These are phyloP conservation scores for Numida meleagris DNA, from an alignment of 2,113 vertebrate genomes.

Conservation along the genomic window DNA sequence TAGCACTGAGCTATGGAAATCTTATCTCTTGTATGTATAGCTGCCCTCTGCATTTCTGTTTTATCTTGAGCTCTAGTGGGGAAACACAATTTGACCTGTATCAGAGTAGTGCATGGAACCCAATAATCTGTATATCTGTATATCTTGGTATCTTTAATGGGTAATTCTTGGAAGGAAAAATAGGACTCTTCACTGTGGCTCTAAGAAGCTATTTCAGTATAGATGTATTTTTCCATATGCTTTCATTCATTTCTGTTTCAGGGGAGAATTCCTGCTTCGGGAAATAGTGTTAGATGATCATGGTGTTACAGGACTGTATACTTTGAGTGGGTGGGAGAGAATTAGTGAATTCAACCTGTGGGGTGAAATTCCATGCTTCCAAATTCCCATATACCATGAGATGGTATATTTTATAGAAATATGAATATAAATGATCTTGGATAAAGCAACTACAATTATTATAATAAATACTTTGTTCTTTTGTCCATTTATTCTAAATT, in stretches of 20 bases:
- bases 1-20: neutral
- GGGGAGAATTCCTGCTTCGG: neutral
- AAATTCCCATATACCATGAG: neutral
- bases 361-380: neutral
- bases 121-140: neutral
- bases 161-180: neutral
- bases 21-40: neutral
- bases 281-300: neutral
- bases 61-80: neutral
- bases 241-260: neutral
- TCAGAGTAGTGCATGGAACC: neutral
- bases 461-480: neutral
- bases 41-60: neutral
- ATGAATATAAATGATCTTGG: neutral
- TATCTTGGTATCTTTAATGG: neutral
- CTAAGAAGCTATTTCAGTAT: neutral
- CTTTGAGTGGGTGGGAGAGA: neutral
- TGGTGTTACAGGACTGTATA: neutral
- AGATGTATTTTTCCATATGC: neutral
- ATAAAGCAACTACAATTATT: neutral
- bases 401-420: neutral
- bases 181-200: neutral
- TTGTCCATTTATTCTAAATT: neutral
- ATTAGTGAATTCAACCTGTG: neutral
- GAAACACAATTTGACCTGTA: neutral